Evolutionary conservation across 2,113 vertebrate genomes (phyloP), one percentile per base, ranked within the genome.

Genomic region (Ovibos moschatus): DNA sequence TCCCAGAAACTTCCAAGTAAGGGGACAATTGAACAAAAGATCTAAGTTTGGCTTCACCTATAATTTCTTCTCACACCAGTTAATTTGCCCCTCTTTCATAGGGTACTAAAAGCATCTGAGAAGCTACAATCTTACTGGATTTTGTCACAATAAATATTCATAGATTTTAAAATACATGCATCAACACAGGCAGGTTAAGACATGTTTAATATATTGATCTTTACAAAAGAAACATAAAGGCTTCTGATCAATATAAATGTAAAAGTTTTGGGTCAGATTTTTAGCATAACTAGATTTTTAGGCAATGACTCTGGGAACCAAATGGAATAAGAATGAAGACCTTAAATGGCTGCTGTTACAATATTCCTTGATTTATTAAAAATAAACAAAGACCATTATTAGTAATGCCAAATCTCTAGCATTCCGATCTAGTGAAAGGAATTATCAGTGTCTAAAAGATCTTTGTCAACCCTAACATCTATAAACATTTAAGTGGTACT

Each of bases 401-500:
- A 92, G 82, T 43, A 94, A 95, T 79, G 89, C 87, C 78, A 95
- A 91, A 92, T 92, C 78, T 51, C 93, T 16, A 89, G 91, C 91
- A 91, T 96, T 97, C 94, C 33, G 16, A 89, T 79, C 94, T 86
- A 93, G 89, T 91, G 96, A 96, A 98, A 96, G 55, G 95, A 97
- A 98, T 98, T 98, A 98, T 98, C 94, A 93, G 95, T 94, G 45
- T 95, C 97, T 98, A 97, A 98, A 97, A 97, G 95, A 87, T 98
- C 94, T 95, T 98, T 98, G 94, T 98, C 98, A 98, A 96, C 87
- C 86, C 62, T 87, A 97, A 97, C 96, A 97, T 98, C 98, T 96
- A 98, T 98, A 98, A 97, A 97, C 97, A 98, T 98, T 98, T 98
- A 98, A 97, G 96, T 96, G 95, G 95, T 95, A 98, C 94, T 93